These are phyloP conservation scores for Pelodytes ibericus DNA, from an alignment of 2,797 vertebrate genomes.

Conservation along the genomic window DNA sequence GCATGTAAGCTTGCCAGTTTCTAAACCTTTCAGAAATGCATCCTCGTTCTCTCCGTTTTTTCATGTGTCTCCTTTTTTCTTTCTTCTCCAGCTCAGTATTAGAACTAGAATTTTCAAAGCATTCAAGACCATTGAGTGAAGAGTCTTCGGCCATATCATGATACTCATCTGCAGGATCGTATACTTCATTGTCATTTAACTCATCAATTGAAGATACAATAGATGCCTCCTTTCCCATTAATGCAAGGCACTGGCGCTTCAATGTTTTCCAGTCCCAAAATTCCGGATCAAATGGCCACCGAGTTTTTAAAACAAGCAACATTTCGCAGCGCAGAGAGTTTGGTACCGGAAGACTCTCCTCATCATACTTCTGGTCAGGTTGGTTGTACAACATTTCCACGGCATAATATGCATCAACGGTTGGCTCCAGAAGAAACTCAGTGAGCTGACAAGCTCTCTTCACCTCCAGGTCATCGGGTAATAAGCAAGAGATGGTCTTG, in stretches of 20 bases:
- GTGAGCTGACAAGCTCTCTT: conserved; percentile 96
- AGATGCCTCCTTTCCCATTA: conserved; percentile 97
- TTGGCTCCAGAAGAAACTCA: conserved; percentile 95
- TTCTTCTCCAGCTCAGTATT: conserved; percentile 79
- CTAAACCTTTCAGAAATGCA: conserved; percentile 93
- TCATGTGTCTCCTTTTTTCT: conserved; percentile 89
- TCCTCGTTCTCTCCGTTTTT: conserved; percentile 89
- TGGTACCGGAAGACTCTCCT: conserved; percentile 91
- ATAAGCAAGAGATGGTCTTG: conserved; percentile 95
- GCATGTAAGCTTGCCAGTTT: conserved; percentile 98
- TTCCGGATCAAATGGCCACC: conserved; percentile 98
- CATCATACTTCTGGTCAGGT: conserved; percentile 95
- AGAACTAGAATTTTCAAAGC: conserved; percentile 77
- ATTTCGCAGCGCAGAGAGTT: conserved; percentile 96
- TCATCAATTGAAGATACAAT: conserved; percentile 97
- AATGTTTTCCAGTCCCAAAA: conserved; percentile 99
- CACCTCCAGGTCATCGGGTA: conserved; percentile 92
- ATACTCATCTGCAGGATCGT: conserved; percentile 83
- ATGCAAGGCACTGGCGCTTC: conserved; percentile 90
- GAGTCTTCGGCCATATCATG: conserved; percentile 73
- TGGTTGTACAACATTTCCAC: conserved; percentile 97
- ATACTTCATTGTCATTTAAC: conserved; percentile 88
- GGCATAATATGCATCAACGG: conserved; percentile 94
- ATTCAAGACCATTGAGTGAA: conserved; percentile 76
- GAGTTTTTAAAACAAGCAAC: conserved; percentile 93